phyloP scores from a whole-genome alignment of 53 echinoderm and acorn worm species.

The Zoroaster sp. region DNA sequence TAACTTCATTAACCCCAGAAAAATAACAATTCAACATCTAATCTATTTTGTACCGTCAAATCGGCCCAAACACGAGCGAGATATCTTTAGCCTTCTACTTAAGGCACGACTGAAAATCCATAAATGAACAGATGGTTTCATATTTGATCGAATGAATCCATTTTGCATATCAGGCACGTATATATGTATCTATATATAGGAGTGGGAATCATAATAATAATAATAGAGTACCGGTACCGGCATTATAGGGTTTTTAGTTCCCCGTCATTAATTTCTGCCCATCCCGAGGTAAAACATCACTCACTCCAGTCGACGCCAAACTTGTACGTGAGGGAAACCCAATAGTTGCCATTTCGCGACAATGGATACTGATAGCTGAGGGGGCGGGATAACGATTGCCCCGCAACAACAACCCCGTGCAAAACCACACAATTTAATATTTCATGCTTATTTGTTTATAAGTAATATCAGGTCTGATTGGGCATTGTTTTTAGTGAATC shows the following conservation, averaged over 20 bases:
- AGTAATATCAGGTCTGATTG: background rate
- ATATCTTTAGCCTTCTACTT: background rate
- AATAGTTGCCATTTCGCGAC: background rate
- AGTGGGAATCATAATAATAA: background rate
- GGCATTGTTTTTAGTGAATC: too few relatives aligned
- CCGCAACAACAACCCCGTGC: too few relatives aligned
- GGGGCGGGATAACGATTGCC: background rate
- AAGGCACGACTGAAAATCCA: background rate
- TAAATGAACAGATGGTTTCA: background rate
- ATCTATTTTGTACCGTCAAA: background rate
- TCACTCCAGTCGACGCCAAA: background rate
- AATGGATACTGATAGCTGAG: background rate
- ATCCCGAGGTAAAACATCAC: background rate
- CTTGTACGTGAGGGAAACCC: background rate
- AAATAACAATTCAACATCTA: too few relatives aligned
- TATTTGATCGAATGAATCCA: background rate
- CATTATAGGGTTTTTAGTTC: background rate
- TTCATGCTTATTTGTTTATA: background rate
- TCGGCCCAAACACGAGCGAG: background rate
- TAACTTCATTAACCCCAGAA: too few relatives aligned
- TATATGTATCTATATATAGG: background rate
- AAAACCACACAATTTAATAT: too few relatives aligned
- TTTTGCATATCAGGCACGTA: background rate
- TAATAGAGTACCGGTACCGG: too few relatives aligned
- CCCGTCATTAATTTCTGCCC: background rate